Evolutionary conservation across 1,140 invertebrate genomes (phyloP), one percentile per base, ranked within the genome.

Genomic region (Pectinophora gossypiella): DNA sequence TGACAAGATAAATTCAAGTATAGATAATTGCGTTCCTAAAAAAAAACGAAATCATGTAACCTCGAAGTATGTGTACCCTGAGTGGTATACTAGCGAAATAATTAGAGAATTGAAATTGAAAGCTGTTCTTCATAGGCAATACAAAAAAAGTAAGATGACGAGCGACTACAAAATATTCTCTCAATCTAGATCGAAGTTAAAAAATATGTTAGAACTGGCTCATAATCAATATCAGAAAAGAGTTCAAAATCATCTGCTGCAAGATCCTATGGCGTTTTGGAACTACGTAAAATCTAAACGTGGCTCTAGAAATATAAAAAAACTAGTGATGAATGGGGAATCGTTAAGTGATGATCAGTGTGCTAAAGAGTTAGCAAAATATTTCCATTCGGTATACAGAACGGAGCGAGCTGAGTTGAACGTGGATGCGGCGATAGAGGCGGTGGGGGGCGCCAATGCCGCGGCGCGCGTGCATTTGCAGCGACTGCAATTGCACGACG

Each of bases 71-170:
- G 19, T 44, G 4, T 44, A 44, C 13, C 42, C 42, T 19, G 42
- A 44, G 42, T 44, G 42, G 42, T 44, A 44, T 19, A 44, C 42
- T 6, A 5, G 4, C 19, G 42, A 44, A 44, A 18, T 44, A 19
- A 44, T 44, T 19, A 9, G 42, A 6, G 19, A 44, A 4, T 6
- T 44, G 6, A 44, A 44, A 13, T 7, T 19, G n/a, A 44, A 44
- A 13, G 42, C 42, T 6, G 4, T 7, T 20, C 19, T 44, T 19
- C 42, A 44, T 44, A 44, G 19, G n/a, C 4, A 6, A n/a, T 18
- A 18, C 15, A 44, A 19, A 44, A n/a, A 3, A 19, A 19, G 15
- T 44, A 44, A 44, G 13, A 7, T 15, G 13, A 7, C 7, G 13
- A 4, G 7, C 13, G 36, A 38, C 13, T 38, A 38, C 13, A 15